phyloP scores from a whole-genome alignment of 2,888 invertebrate genomes.

The Watsonalla cultraria region DNA sequence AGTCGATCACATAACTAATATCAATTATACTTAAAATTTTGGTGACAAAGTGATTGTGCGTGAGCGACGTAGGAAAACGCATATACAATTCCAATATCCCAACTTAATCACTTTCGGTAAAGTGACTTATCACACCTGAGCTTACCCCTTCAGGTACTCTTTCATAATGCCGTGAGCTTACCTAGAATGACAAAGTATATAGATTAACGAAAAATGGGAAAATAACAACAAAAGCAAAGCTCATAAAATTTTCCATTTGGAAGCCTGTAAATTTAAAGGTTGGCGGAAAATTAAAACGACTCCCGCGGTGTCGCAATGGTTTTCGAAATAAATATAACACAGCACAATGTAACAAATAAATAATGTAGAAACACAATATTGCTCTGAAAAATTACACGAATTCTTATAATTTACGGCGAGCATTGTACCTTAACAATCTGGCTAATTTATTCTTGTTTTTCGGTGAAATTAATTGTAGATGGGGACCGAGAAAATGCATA shows the following conservation, averaged over 20 bases:
- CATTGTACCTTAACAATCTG: conserved; percentile 16
- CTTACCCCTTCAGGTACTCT: too few species aligned
- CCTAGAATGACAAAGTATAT: neutral
- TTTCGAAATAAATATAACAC: conserved; percentile 43
- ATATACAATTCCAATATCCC: too few species aligned
- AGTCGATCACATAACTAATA: too few species aligned
- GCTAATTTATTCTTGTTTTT: too few species aligned
- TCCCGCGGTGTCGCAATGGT: conserved; percentile 32
- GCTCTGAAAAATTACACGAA: conserved; percentile 32
- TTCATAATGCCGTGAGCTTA: neutral
- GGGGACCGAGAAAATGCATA: too few species aligned
- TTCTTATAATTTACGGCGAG: conserved; percentile 33
- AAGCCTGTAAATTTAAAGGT: conserved; percentile 46
- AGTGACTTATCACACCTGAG: too few species aligned
- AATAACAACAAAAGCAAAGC: conserved; percentile 30
- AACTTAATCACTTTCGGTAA: too few species aligned
- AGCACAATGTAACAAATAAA: conserved; percentile 37
- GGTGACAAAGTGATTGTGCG: too few species aligned
- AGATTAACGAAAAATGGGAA: conserved; percentile 5
- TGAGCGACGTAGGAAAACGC: too few species aligned
- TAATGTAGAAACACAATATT: conserved; percentile 43
- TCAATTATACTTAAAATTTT: too few species aligned
- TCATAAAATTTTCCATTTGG: conserved; percentile 26
- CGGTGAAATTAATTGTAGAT: too few species aligned
- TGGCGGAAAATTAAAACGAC: conserved; percentile 59